Base-by-base conservation (phyloP, 2,888 invertebrate species). In the Colletes collaris region DNA sequence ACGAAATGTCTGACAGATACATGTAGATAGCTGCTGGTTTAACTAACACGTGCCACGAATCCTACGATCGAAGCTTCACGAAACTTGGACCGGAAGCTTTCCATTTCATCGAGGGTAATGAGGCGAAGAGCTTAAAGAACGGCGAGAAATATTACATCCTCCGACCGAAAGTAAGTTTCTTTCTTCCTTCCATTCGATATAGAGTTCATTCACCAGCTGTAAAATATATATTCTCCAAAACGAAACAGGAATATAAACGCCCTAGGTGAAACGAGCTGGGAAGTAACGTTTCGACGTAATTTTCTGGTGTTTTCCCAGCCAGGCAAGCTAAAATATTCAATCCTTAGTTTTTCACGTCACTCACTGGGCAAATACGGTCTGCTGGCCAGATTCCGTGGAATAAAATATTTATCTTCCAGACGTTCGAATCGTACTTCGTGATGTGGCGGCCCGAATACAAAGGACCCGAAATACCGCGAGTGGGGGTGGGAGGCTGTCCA, bases 401-500 rank as follows among this genome's bases (percentile, higher is more conserved):
- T 78, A 65, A 78, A 80, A 78, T 73, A 78, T 73, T 78, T 73
- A 56, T 35, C 60, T 78, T 80, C 73, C 88, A 93, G 93, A 92
- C 92, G 13, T 92, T 97, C 90, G 99, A 99, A 94, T 97, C 98
- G 85, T 99, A 99, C 94, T 99, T 99, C 94, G 96, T 98, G 90
- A 95, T 99, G 95, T 99, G 99, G 97, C 95, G 99, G 82, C 94
- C 98, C 16, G 16, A 16, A 16, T 81, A 99, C 99, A 82, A 98
- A 98, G 92, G 97, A 99, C 91, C 96, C 96, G 90, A 98, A 98
- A 93, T 99, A 99, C 94, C 95, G 99, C 83, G 98, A 99, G 89
- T 99, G 99, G 99, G 99, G 98, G n/a, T 99, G 99, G 99, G 98
- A 99, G 91, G 98, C 97, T 8, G 97, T 98, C 3, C 95, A 98